Evolutionary conservation across 2,797 vertebrate species (phyloP).

Genomic region (Ctenosaura bakeri): DNA sequence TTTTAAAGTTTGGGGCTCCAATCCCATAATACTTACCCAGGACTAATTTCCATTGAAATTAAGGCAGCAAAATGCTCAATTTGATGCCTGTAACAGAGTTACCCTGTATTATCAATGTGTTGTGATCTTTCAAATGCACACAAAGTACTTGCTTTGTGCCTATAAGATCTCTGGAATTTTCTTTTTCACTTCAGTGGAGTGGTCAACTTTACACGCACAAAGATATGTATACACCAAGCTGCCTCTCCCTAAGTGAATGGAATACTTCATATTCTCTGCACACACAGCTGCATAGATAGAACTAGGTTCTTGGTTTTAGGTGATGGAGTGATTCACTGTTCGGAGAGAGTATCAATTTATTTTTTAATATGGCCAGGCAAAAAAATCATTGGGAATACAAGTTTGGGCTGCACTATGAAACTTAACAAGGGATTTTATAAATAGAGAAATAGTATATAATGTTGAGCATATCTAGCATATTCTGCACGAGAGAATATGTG

Average conservation of each 20-base stretch:
- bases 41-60: not conserved
- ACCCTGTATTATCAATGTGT: not conserved
- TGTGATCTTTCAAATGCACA: not conserved
- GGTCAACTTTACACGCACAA: constrained; percentile 2
- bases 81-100: not conserved
- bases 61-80: not conserved
- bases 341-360: not conserved
- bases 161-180: not conserved
- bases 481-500: constrained; percentile 56
- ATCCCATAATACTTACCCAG: not conserved
- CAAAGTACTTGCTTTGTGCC: not conserved
- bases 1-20: not conserved
- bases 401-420: not conserved
- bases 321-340: not conserved
- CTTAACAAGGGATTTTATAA: constrained; percentile 44
- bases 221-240: not conserved
- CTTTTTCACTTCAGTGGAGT: not conserved
- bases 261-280: not conserved
- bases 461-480: constrained; percentile 60
- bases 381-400: not conserved
- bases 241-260: not conserved
- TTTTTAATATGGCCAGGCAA: constrained; percentile 22
- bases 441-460: constrained; percentile 61
- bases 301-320: not conserved
- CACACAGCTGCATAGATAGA: not conserved